These are phyloP conservation scores for Macrochelys suwanniensis DNA, from an alignment of 2,797 vertebrate genomes.

Conservation along the genomic window DNA sequence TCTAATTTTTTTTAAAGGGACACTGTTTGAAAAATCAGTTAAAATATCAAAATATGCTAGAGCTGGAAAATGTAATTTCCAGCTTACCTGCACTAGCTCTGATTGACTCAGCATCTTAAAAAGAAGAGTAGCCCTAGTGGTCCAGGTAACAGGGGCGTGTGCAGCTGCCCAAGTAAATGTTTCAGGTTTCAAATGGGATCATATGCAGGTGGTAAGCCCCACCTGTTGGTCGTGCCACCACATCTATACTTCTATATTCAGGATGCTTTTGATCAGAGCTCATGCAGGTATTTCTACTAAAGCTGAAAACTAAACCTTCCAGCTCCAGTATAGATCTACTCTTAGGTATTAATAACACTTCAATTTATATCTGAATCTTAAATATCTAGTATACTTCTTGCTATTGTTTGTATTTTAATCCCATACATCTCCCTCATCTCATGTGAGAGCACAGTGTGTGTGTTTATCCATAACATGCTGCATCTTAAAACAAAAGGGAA, in stretches of 20 bases:
- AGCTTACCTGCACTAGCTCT: background rate
- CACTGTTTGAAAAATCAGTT: background rate
- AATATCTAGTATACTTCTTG: background rate
- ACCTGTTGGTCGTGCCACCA: background rate
- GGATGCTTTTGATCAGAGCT: background rate
- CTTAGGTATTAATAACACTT: background rate
- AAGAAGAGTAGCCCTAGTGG: background rate
- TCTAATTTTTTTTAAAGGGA: background rate
- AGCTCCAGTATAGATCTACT: background rate
- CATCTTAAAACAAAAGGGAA: background rate
- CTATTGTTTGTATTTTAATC: background rate
- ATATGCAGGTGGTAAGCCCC: background rate
- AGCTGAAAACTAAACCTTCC: background rate
- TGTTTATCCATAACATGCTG: accelerated
- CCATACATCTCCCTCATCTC: background rate
- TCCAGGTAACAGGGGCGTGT: background rate
- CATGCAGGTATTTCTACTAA: background rate
- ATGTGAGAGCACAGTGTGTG: accelerated
- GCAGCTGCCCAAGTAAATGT: background rate
- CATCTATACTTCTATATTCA: background rate
- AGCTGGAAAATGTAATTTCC: accelerated
- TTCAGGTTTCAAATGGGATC: background rate
- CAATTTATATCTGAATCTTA: background rate
- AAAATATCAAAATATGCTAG: background rate
- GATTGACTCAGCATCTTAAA: background rate